These are phyloP conservation scores for Acanthurus leucopareius DNA, from an alignment of 2,797 vertebrate species.

Conservation along the genomic window DNA sequence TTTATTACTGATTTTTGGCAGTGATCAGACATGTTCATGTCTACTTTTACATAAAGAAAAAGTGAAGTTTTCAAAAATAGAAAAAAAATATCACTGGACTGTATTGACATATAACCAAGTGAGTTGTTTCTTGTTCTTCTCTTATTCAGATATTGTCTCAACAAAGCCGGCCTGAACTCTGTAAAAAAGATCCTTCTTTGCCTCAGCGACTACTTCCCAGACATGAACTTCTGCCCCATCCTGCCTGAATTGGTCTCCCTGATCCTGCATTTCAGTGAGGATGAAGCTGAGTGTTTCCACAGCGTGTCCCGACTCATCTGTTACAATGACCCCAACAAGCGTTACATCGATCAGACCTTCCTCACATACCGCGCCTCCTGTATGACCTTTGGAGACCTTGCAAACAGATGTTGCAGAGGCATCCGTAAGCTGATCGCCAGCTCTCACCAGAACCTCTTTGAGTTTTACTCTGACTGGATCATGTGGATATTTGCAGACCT, in stretches of 20 bases:
- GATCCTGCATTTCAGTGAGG: constrained; percentile 90
- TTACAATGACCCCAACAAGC: constrained; percentile 87
- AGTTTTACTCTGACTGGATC: constrained; percentile 92
- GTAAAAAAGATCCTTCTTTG: constrained; percentile 90
- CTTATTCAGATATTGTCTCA: constrained; percentile 87
- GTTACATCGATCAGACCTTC: constrained; percentile 90
- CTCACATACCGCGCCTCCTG: constrained; percentile 89
- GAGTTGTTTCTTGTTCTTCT: neutral
- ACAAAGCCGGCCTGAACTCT: constrained; percentile 84
- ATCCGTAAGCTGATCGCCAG: constrained; percentile 90
- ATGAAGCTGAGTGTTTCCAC: constrained; percentile 91
- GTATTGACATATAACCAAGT: neutral
- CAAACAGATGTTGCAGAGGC: constrained; percentile 91
- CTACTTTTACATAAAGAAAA: no score
- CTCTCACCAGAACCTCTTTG: constrained; percentile 88
- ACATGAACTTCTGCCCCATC: constrained; percentile 89
- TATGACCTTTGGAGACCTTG: constrained; percentile 93
- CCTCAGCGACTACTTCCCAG: constrained; percentile 83
- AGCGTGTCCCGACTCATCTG: constrained; percentile 86
- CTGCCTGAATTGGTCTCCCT: constrained; percentile 89
- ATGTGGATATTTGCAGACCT: constrained; percentile 92
- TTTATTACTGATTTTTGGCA: no score
- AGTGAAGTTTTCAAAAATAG: neutral
- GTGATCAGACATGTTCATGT: no score
- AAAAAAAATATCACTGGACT: neutral